A percentile compares a stretch with the other conserved stretches of the same genome.
These are phyloP conservation scores for Micoletzkya japonica DNA, from an alignment of 2,888 invertebrate species.

Conservation along the genomic window DNA sequence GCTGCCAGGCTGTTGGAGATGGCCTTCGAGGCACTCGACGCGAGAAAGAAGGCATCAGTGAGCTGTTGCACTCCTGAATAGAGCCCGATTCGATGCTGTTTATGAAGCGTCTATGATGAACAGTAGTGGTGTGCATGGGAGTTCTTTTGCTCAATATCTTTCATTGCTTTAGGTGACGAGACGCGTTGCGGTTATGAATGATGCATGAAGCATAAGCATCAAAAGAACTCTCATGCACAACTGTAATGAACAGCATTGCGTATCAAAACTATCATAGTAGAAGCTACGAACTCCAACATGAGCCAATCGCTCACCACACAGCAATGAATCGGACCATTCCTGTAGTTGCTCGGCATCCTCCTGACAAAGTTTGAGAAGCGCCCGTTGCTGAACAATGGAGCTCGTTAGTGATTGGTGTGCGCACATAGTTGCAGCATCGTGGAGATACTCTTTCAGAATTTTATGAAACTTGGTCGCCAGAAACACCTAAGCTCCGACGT, in stretches of 20 bases:
- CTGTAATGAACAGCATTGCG: not conserved
- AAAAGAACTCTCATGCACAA: not conserved
- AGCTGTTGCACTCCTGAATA: constrained; percentile 9
- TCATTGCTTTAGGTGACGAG: no score
- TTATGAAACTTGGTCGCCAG: not conserved
- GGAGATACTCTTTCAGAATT: not conserved
- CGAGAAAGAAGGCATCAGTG: not conserved
- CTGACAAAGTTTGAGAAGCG: constrained; percentile 12
- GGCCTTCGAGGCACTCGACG: constrained; percentile 2
- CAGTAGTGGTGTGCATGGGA: no score
- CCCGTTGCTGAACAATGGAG: constrained; percentile 14
- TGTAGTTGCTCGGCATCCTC: constrained; percentile 20
- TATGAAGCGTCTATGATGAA: no score
- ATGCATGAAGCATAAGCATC: not conserved
- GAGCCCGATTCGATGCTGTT: not conserved
- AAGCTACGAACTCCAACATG: no score
- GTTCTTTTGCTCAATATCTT: no score
- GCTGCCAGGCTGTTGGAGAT: not conserved
- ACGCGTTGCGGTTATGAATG: no score
- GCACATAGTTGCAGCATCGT: no score
- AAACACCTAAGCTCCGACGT: not conserved
- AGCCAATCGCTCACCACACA: not conserved
- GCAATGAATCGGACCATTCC: constrained; percentile 7
- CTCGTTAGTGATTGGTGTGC: not conserved
- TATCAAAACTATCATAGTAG: no score